Conservation (phyloP, 2,113 vertebrate genomes). For the Perccottus glenii region DNA sequence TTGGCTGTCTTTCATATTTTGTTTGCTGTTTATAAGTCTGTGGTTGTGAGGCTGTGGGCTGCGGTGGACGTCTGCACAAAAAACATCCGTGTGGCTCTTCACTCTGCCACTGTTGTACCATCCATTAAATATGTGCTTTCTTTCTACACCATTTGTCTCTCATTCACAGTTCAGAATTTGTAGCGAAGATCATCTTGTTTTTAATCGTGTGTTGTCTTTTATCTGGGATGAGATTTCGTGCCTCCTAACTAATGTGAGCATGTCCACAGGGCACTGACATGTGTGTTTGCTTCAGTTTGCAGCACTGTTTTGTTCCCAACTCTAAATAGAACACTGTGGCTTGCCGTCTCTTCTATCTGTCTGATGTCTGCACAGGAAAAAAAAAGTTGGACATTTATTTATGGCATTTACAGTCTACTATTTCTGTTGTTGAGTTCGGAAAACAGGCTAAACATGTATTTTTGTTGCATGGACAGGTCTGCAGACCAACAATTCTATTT, state of each 20-base stretch:
- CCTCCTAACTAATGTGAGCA: slow-evolving; percentile 34
- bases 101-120: background rate
- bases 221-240: slow-evolving; percentile 15
- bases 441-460: background rate
- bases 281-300: slow-evolving; percentile 21
- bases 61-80: slow-evolving; percentile 31
- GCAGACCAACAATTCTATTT: no score
- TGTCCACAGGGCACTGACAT: background rate
- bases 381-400: slow-evolving; percentile 25
- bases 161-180: slow-evolving; percentile 20
- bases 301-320: slow-evolving; percentile 21
- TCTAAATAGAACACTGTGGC: slow-evolving; percentile 45
- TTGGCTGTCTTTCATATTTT: slow-evolving; percentile 58
- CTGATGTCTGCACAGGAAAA: slow-evolving; percentile 30
- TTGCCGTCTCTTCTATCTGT: slow-evolving; percentile 46
- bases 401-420: slow-evolving; percentile 3
- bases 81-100: slow-evolving; percentile 21
- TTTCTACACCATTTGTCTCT: slow-evolving; percentile 26
- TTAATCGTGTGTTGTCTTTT: slow-evolving; percentile 28
- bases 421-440: slow-evolving; percentile 20
- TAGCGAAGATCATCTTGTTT: slow-evolving; percentile 1
- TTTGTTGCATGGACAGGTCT: background rate
- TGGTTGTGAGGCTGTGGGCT: slow-evolving; percentile 48
- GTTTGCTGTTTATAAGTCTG: slow-evolving; percentile 51
- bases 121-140: slow-evolving; percentile 4